Base-by-base conservation (phyloP, 2,888 invertebrate species). In the Busseola fusca region DNA sequence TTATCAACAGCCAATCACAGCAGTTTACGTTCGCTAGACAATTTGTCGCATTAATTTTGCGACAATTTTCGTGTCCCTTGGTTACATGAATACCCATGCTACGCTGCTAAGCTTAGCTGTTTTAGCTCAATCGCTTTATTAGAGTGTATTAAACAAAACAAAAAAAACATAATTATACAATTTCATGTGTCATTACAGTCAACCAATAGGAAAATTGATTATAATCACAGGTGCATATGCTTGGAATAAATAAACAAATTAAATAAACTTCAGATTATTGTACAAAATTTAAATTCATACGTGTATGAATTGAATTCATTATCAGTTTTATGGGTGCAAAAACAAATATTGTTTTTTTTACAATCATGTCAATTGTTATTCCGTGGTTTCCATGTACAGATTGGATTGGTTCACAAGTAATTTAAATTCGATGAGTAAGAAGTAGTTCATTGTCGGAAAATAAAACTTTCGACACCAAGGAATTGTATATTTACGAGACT, bases 221-320 rank as follows among this genome's bases (percentile, higher is more conserved):
- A 0, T 10, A 54, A 69, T 64, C 76, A 80, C 57, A 57, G 25
- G 0, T 63, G 16, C 64, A 27, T 34, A 50, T 25, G 45, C n/a
- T 64, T 71, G 42, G 37, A 70, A 78, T 72, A 66, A 69, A 69
- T 50, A 76, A 76, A 58, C n/a, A 66, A 75, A 76, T 64, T 27
- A 80, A 64, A 57, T 62, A 52, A 57, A 64, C 25, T 63, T 66
- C 48, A 58, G 45, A 58, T 58, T 76, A 40, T 27, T 66, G 7
- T 3, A 48, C 54, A 60, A 42, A 50, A n/a, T 34, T 42, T 37
- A 64, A 64, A 76, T 42, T 54, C 27, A 40, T 54, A 30, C 1
- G 16, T 52, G 18, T 18, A 34, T 34, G 34, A 34, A 34, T 34
- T 34, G 34, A 34, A 34, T 34, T 34, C 34, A 34, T 34, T 25